phyloP scores from a whole-genome alignment of 2,888 invertebrate species.

The Pecten maximus region DNA sequence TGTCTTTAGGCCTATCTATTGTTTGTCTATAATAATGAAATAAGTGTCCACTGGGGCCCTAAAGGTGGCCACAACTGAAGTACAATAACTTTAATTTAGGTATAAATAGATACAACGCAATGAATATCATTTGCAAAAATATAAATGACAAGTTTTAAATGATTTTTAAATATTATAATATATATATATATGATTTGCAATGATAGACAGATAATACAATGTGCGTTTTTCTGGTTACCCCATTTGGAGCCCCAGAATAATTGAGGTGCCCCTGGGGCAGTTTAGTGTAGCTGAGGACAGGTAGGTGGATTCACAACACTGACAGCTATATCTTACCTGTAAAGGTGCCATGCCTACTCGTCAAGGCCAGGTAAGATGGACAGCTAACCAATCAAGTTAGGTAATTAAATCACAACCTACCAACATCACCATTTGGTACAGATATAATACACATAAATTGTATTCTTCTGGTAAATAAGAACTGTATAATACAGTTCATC shows the following conservation, averaged over 20 bases:
- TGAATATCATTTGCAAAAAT: not conserved
- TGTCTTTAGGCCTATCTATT: constrained; percentile 4
- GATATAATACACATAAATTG: too few relatives aligned
- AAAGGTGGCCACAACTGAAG: not conserved
- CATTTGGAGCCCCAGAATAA: not conserved
- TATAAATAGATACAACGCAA: too few relatives aligned
- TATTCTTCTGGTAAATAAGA: too few relatives aligned
- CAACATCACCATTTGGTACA: not conserved
- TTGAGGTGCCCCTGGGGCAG: constrained; percentile 26
- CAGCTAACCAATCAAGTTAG: not conserved
- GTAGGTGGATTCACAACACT: constrained; percentile 19
- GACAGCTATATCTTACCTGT: constrained; percentile 28
- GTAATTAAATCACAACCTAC: not conserved
- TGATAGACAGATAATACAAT: not conserved
- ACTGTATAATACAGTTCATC: too few relatives aligned
- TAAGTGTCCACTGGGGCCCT: not conserved
- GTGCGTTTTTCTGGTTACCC: not conserved
- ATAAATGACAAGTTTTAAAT: not conserved
- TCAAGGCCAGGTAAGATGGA: not conserved
- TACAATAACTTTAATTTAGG: not conserved
- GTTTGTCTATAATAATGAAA: constrained; percentile 24
- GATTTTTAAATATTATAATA: too few relatives aligned
- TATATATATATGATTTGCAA: too few relatives aligned
- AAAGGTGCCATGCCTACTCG: constrained; percentile 2
- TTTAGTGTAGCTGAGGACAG: not conserved